Conservation (phyloP, 2,797 vertebrate genomes). For the Pantherophis alleghaniensis region DNA sequence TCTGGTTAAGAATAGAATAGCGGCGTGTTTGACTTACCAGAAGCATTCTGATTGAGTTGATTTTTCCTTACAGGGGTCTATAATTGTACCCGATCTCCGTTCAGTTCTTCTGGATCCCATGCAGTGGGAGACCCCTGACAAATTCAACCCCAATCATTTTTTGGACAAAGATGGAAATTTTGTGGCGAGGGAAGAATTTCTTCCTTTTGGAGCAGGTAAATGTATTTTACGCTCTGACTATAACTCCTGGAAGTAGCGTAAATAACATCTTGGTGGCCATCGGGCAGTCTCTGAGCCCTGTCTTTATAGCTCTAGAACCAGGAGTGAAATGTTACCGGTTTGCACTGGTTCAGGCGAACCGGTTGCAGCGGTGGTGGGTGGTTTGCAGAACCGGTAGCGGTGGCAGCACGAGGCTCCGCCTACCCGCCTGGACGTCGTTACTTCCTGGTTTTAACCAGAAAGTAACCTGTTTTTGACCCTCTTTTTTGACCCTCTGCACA, state of each 20-base stretch:
- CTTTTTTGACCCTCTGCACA: too few species aligned
- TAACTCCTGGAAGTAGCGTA: background rate
- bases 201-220: conserved; percentile 52
- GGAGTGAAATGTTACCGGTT: too few species aligned
- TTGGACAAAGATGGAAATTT: conserved; percentile 51
- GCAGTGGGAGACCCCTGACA: conserved; percentile 40
- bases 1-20: background rate
- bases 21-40: background rate
- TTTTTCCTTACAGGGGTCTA: conserved; percentile 35
- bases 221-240: background rate
- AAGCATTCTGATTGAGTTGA: background rate
- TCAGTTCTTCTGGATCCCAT: conserved; percentile 46
- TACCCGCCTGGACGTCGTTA: accelerated
- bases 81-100: conserved; percentile 44
- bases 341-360: too few species aligned
- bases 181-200: conserved; percentile 38
- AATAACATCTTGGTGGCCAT: background rate
- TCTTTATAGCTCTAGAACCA: background rate
- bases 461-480: too few species aligned
- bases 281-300: background rate
- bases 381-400: accelerated
- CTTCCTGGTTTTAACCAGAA: too few species aligned
- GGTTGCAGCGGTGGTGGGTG: too few species aligned
- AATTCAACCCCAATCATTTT: conserved; percentile 54
- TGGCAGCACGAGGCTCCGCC: too few species aligned